Percentiles rank a stretch among this genome's conserved stretches.
Conservation (phyloP, 2,797 vertebrate species). For the Emydoidea blandingii region DNA sequence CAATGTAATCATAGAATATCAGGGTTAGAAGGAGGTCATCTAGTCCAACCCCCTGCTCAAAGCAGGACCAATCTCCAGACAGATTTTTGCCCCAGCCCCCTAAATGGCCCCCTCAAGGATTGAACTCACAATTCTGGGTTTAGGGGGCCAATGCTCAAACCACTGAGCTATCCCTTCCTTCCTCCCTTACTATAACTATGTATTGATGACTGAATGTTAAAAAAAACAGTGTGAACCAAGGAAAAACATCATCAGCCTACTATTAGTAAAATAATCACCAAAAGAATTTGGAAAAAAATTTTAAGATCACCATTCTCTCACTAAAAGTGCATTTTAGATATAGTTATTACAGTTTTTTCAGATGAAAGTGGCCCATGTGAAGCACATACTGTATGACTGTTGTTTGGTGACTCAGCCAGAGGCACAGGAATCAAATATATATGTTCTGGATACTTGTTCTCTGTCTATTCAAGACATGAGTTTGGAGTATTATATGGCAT, state of each 20-base stretch:
- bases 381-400: not conserved
- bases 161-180: no score
- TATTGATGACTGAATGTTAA: not conserved
- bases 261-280: not conserved
- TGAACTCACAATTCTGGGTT: no score
- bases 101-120: no score
- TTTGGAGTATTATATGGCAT: not conserved
- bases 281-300: not conserved
- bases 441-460: slow-evolving; percentile 45
- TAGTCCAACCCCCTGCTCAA: no score
- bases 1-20: not conserved
- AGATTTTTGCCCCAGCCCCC: no score
- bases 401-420: not conserved
- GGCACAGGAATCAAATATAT: not conserved
- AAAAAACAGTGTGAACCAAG: not conserved
- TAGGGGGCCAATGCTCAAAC: no score
- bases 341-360: not conserved
- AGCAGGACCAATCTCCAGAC: no score
- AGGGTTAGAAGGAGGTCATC: no score
- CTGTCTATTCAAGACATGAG: not conserved
- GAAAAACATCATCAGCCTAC: not conserved
- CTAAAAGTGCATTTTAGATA: not conserved
- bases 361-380: not conserved
- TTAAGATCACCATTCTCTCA: not conserved
- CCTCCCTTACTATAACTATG: no score